Base-by-base conservation (phyloP, 2,113 vertebrate species). In the Azemiops feae region DNA sequence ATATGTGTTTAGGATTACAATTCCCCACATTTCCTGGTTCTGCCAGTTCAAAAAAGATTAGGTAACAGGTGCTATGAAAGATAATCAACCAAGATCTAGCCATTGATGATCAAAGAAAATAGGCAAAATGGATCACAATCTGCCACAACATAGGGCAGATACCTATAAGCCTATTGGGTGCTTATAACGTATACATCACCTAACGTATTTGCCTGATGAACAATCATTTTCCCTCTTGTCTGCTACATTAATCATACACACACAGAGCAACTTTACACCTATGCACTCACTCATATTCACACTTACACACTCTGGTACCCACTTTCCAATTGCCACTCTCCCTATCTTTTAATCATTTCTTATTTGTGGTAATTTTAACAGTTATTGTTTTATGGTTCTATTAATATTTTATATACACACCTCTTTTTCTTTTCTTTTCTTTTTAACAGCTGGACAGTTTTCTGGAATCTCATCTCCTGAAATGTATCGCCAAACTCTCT, bases 401-500 rank as follows among this genome's bases (percentile, higher is more conserved):
- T 81, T 43, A 43, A 81, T 22, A 43, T 43, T 22, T 81, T 81
- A 81, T 81, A 34, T 7, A 0, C 74, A 9, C 1, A 3, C 18
- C 54, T 60, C 20, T 1, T 8, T 0, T 20, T 25, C 30, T 22
- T 22, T 34, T 55, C 45, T 47, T 53, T 74, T 34, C 45, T 85
- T 20, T 88, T 53, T 20, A 86, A 86, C n/a, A 99, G 99, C 98
- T 0, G 99, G 99, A 57, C 99, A 99, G 98, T 99, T 99, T 95
- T 99, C 99, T 0, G 99, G 99, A 0, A 96, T 98, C 8, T 99
- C 99, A 0, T 99, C 99, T 43, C 98, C 99, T 0, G 99, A 99
- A 96, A 99, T 99, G 99, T 99, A 99, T 92, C 98, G 99, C 1
- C 99, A 99, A 98, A 98, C 98, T 4, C 98, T 99, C 96, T 98